Conservation (phyloP, 2,888 invertebrate genomes). For the Leptogaster cylindrica region DNA sequence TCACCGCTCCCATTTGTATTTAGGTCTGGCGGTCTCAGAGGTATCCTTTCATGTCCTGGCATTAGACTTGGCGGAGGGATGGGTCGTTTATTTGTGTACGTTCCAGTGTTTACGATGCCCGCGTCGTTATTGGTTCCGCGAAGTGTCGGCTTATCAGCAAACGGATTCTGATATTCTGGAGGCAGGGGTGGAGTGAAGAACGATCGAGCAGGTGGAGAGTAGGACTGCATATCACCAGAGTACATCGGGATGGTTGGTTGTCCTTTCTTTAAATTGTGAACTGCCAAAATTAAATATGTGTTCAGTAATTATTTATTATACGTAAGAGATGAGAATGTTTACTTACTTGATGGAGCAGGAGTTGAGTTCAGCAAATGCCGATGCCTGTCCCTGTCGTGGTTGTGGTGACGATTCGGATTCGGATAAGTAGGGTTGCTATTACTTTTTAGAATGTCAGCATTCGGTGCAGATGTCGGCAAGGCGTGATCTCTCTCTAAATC, state of each 20-base stretch:
- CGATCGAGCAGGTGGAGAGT: slow-evolving; percentile 80
- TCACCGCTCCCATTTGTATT: slow-evolving; percentile 24
- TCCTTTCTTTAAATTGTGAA: slow-evolving; percentile 68
- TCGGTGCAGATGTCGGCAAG: slow-evolving; percentile 76
- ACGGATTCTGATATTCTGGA: slow-evolving; percentile 83
- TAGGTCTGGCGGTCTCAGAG: slow-evolving; percentile 71
- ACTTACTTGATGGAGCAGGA: slow-evolving; percentile 58
- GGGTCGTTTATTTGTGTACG: slow-evolving; percentile 74
- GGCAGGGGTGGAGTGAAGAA: slow-evolving; percentile 85
- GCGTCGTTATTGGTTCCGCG: slow-evolving; percentile 72
- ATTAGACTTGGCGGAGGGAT: slow-evolving; percentile 84
- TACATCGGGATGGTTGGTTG: slow-evolving; percentile 68
- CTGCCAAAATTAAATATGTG: slow-evolving; percentile 48
- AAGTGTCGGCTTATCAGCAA: slow-evolving; percentile 87
- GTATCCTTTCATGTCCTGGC: slow-evolving; percentile 83
- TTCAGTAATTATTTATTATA: neutral
- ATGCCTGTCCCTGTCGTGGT: slow-evolving; percentile 58
- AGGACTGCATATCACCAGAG: slow-evolving; percentile 77
- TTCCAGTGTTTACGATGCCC: slow-evolving; percentile 50
- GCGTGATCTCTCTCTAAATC: slow-evolving; percentile 77
- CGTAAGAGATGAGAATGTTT: neutral
- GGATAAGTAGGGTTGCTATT: slow-evolving; percentile 78
- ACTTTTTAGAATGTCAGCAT: slow-evolving; percentile 79
- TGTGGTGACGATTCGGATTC: slow-evolving; percentile 70
- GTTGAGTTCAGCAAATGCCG: slow-evolving; percentile 59